Base-by-base conservation (phyloP, 2,888 invertebrate species). In the Hypselothyrea guttata region DNA sequence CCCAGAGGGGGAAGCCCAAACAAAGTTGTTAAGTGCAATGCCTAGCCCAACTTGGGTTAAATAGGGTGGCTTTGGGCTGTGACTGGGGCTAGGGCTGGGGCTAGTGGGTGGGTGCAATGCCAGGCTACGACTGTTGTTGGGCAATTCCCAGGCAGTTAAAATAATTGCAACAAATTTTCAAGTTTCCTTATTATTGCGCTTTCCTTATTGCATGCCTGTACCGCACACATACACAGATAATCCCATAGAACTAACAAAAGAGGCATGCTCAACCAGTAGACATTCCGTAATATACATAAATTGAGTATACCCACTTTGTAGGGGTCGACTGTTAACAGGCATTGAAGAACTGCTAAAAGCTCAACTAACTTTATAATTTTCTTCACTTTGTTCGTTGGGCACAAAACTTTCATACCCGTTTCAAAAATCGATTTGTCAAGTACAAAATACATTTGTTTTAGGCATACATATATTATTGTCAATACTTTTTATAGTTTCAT, bases 81-180 rank as follows among this genome's bases (percentile, higher is more conserved):
- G 18, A 15, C 2, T n/a, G 28, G 27, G 5, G 12, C n/a, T 38
- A 8, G 28, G n/a, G n/a, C 8, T 5, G 49, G 1, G 1, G 28
- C 16, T 42, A 38, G 30, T 16, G 11, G 34, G 34, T 35, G 16
- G 57, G 35, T 9, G 28, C 9, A 22, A 22, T 22, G 3, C 3
- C 5, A 22, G 2, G 22, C 22, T 5, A 4, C 5, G 3, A 22
- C 22, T 51, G 64, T 47, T 57, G 48, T 55, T 55, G 38, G 47
- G 53, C 75, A 73, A 71, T 73, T 75, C 61, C 66, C 75, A 71
- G 72, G 72, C 70, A 67, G 74, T 74, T 74, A 64, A 60, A 78
- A 72, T 78, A 78, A 79, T 74, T 81, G 78, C 76, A 76, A 78
- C 76, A 79, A 70, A 78, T 75, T 76, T 79, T 67, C 72, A 74